Base-by-base conservation (phyloP, 2,797 vertebrate species). In the Hipposideros larvatus region DNA sequence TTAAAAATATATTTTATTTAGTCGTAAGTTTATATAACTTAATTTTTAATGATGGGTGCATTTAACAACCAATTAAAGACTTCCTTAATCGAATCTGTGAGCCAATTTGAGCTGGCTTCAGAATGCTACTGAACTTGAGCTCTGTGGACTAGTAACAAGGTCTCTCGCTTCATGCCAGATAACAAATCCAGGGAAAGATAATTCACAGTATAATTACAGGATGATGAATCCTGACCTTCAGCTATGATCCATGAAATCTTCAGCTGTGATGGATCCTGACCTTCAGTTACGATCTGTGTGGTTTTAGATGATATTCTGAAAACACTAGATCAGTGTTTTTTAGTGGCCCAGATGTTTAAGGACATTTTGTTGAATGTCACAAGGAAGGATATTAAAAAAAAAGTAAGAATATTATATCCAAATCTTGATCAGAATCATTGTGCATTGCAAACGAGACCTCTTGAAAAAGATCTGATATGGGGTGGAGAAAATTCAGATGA, bases 1-100 rank as follows among this genome's bases (percentile, higher is more conserved):
- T 87, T 18, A 71, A 57, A 93, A 85, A n/a, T 78, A 28, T 53
- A 41, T 85, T 74, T 86, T 59, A 87, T 80, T 71, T 73, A 80
- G 46, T 74, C 24, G 1, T 85, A 61, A 43, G 3, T 65, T 77
- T 93, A 41, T 74, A 57, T 82, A 53, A 78, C 90, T 93, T 90
- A 79, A 66, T 57, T 93, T 77, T 77, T 75, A 73, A 16, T 82
- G 90, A 73, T 61, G 48, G 7, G 18, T 51, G 2, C 37, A 28
- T 90, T 92, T 88, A 88, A 48, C 61, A 55, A 37, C 15, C 11
- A 16, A 94, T 28, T 82, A 14, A 24, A 19, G 48, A 70, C 37
- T 89, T 94, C 94, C 57, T 70, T 86, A 91, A 0, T 46, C 8
- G 70, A 1, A 8, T 95, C 70, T 74, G n/a, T 59, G 65, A 86